These are phyloP conservation scores for Odocoileus hemionus DNA, from an alignment of 2,113 vertebrate species.

Conservation along the genomic window DNA sequence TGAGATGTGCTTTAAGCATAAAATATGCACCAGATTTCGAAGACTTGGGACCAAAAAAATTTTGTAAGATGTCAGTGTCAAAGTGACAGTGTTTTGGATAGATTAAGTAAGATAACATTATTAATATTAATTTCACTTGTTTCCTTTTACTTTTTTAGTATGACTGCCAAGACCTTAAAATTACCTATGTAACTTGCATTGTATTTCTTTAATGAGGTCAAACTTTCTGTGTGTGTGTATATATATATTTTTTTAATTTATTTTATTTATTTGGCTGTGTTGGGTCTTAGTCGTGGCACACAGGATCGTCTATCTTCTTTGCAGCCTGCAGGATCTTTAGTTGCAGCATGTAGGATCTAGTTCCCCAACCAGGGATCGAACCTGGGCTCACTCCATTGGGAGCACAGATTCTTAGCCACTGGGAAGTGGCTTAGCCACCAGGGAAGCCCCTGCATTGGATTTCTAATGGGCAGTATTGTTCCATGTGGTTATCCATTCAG, in stretches of 20 bases:
- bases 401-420: neutral
- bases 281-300: neutral
- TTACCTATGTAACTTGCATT: neutral
- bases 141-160: neutral
- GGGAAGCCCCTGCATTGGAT: neutral
- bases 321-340: neutral
- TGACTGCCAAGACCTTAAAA: neutral
- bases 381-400: neutral
- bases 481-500: neutral
- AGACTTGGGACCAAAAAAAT: neutral
- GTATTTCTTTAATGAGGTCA: neutral
- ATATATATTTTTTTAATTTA: neutral
- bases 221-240: neutral
- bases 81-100: neutral
- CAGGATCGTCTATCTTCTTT: neutral
- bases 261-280: neutral
- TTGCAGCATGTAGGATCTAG: neutral
- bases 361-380: neutral
- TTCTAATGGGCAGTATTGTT: neutral
- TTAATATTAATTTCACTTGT: neutral
- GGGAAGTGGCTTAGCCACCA: neutral
- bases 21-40: fast-evolving
- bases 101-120: neutral
- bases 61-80: neutral
- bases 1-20: neutral